These are phyloP conservation scores for Scyliorhinus canicula DNA, from an alignment of 2,797 vertebrate genomes.

Conservation along the genomic window DNA sequence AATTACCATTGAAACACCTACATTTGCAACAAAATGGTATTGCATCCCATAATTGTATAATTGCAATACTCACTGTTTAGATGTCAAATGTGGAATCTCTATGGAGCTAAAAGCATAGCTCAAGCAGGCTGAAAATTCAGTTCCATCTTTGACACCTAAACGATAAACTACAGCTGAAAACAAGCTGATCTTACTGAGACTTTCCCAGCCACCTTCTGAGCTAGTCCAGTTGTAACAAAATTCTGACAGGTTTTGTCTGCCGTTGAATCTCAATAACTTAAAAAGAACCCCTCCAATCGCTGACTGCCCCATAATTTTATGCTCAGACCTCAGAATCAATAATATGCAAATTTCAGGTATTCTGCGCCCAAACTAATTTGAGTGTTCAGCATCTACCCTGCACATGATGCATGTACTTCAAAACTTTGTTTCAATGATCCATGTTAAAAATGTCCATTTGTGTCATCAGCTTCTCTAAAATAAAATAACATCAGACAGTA, in stretches of 20 bases:
- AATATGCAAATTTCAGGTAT: not conserved
- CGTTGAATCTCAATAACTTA: not conserved
- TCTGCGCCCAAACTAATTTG: not conserved
- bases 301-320: not conserved
- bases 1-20: slow-evolving; percentile 14
- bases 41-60: slow-evolving; percentile 3
- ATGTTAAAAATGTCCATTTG: not conserved
- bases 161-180: not conserved
- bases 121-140: not conserved
- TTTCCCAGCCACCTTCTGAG: not conserved
- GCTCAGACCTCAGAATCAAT: not conserved
- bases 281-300: not conserved
- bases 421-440: not conserved
- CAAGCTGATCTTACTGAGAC: not conserved
- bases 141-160: slow-evolving; percentile 16
- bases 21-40: slow-evolving; percentile 9
- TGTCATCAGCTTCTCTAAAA: not conserved
- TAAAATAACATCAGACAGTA: not conserved
- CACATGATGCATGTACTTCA: not conserved
- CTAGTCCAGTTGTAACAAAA: not conserved
- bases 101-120: not conserved
- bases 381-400: not conserved
- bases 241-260: not conserved
- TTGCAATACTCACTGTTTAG: not conserved
- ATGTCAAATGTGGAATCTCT: not conserved